Evolutionary conservation across 2,888 invertebrate species (phyloP).

Genomic region (Parascotia fuliginaria): DNA sequence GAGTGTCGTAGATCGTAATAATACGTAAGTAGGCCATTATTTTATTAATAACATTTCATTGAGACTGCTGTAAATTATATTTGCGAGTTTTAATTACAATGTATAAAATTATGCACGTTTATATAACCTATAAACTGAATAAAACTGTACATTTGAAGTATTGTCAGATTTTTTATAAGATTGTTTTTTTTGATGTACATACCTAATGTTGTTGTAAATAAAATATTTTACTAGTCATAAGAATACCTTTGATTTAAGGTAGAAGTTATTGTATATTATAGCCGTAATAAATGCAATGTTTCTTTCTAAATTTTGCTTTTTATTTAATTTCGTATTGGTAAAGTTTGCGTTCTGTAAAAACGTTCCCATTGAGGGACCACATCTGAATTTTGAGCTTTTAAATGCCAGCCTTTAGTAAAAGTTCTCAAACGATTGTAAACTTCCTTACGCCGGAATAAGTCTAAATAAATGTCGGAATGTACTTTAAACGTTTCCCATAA

Average conservation of each 20-base stretch:
- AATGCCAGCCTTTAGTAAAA: too few species aligned
- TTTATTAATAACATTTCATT: too few species aligned
- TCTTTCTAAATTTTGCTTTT: constrained; percentile 19
- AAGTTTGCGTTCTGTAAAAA: too few species aligned
- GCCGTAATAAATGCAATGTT: constrained; percentile 56
- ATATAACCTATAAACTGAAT: constrained; percentile 28
- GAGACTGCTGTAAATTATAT: constrained; percentile 48
- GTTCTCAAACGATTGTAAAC: too few species aligned
- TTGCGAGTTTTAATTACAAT: constrained; percentile 23
- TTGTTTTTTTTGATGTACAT: constrained; percentile 50
- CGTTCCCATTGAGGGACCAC: too few species aligned
- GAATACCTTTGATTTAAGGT: constrained; percentile 60
- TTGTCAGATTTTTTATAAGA: constrained; percentile 49
- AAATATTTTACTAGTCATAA: constrained; percentile 66
- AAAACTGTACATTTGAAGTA: constrained; percentile 20
- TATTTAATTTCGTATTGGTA: too few species aligned
- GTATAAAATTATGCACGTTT: constrained; percentile 29
- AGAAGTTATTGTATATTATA: constrained; percentile 60
- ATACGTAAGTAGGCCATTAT: too few species aligned
- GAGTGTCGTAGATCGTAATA: too few species aligned
- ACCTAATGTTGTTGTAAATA: constrained; percentile 63
- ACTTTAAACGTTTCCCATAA: too few species aligned
- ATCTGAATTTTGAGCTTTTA: too few species aligned
- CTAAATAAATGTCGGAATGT: too few species aligned
- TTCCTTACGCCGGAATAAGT: too few species aligned